Evolutionary conservation across 64 coral and sea anemone species (phyloP).

Genomic region (Montipora cactus): DNA sequence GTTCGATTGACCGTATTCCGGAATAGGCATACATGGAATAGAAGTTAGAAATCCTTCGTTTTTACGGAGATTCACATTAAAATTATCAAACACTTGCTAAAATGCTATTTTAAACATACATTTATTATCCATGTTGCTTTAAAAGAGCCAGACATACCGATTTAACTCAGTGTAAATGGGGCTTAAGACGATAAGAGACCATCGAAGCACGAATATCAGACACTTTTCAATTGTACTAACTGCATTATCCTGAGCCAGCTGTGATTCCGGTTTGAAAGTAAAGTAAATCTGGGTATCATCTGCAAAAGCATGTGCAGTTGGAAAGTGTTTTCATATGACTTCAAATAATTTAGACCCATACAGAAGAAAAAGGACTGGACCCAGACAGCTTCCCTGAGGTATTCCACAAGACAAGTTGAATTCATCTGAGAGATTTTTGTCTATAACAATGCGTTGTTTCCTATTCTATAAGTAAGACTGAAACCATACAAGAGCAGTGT

Average conservation of each 20-base stretch:
- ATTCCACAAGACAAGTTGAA: background rate
- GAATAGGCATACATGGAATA: too few relatives aligned
- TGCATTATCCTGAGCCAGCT: background rate
- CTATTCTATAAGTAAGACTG: slow-evolving; percentile 5
- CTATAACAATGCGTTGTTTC: background rate
- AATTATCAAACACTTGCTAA: too few relatives aligned
- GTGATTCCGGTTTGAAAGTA: background rate
- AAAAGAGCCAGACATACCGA: background rate
- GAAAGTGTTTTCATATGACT: background rate
- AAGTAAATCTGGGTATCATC: slow-evolving; percentile 29
- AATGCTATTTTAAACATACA: too few relatives aligned
- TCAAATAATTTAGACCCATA: slow-evolving; percentile 16
- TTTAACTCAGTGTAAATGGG: background rate
- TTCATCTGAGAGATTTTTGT: background rate
- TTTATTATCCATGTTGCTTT: too few relatives aligned
- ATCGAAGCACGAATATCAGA: background rate
- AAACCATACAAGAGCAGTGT: slow-evolving; percentile 16
- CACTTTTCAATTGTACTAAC: background rate
- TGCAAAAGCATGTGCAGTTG: background rate
- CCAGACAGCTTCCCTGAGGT: slow-evolving; percentile 4
- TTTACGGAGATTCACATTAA: too few relatives aligned
- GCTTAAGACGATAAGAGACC: background rate
- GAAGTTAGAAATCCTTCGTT: too few relatives aligned
- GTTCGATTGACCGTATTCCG: too few relatives aligned
- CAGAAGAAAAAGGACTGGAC: background rate